Conservation (phyloP, 2,888 invertebrate species). For the Halictus quadricinctus region DNA sequence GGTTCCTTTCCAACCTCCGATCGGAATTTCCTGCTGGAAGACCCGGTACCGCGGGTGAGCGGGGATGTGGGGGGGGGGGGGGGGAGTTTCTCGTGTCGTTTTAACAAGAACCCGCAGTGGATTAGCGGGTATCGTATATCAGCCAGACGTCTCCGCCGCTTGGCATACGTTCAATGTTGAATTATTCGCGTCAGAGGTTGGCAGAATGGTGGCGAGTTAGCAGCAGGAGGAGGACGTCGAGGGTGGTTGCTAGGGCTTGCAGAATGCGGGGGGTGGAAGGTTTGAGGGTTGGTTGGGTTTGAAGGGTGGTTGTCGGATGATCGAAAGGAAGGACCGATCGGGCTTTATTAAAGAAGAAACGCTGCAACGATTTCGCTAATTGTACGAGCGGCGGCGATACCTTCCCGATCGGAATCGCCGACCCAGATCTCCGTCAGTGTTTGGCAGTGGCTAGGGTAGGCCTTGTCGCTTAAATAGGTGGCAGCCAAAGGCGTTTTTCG, state of each 20-base stretch:
- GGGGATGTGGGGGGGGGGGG: too few species aligned
- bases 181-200: conserved; percentile 37
- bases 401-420: conserved; percentile 79
- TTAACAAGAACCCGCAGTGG: conserved; percentile 41
- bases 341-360: conserved; percentile 23
- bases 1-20: conserved; percentile 17
- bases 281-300: neutral
- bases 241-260: neutral
- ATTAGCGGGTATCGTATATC: conserved; percentile 42
- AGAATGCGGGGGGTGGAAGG: neutral
- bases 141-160: conserved; percentile 28
- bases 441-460: conserved; percentile 60
- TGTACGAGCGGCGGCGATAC: conserved; percentile 24
- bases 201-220: neutral
- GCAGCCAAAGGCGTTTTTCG: conserved; percentile 78
- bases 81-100: conserved; percentile 5
- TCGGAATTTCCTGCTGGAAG: conserved; percentile 29
- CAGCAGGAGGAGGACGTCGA: neutral
- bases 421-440: conserved; percentile 76
- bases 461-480: conserved; percentile 79
- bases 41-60: too few species aligned
- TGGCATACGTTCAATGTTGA: conserved; percentile 61
- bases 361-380: conserved; percentile 57
- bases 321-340: conserved; percentile 2
- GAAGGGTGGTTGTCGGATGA: neutral